These are phyloP conservation scores for Theonella swinhoei DNA, from an alignment of 37 sponge, comb jelly and placozoan genomes.

Conservation along the genomic window DNA sequence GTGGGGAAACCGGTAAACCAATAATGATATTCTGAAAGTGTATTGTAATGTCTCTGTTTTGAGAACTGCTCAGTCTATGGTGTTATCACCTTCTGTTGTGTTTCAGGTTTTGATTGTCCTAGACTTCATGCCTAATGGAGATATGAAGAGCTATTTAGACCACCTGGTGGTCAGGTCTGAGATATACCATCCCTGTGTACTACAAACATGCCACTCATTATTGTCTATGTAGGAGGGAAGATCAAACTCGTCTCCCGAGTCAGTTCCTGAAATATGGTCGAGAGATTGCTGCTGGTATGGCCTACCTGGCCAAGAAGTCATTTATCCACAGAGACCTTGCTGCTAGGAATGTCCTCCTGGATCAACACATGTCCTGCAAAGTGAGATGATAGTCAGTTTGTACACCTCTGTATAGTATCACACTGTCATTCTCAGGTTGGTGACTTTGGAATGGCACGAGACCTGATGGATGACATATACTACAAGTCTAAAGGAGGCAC, in stretches of 20 bases:
- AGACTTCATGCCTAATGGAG: constrained; percentile 57
- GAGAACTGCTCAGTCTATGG: background rate
- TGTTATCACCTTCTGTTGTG: background rate
- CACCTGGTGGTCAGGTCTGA: background rate
- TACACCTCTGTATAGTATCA: background rate
- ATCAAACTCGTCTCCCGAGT: background rate
- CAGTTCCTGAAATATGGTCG: constrained; percentile 15
- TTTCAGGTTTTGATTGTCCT: constrained; percentile 47
- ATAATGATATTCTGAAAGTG: no score
- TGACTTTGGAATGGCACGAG: constrained; percentile 2
- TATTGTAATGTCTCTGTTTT: background rate
- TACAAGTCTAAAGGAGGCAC: background rate
- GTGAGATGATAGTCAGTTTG: background rate
- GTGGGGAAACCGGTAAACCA: constrained; percentile 50
- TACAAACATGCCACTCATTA: background rate
- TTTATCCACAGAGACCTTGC: constrained; percentile 70
- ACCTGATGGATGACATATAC: constrained; percentile 1
- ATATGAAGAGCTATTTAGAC: constrained; percentile 34
- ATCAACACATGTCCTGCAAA: constrained; percentile 16
- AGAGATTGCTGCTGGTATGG: constrained; percentile 54
- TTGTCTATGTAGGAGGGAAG: background rate
- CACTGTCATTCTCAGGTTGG: background rate
- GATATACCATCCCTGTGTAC: background rate
- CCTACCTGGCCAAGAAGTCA: constrained; percentile 41
- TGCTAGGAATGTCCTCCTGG: constrained; percentile 59